Base-by-base conservation (phyloP, 2,888 invertebrate genomes). In the Lasioglossum leucozonium region DNA sequence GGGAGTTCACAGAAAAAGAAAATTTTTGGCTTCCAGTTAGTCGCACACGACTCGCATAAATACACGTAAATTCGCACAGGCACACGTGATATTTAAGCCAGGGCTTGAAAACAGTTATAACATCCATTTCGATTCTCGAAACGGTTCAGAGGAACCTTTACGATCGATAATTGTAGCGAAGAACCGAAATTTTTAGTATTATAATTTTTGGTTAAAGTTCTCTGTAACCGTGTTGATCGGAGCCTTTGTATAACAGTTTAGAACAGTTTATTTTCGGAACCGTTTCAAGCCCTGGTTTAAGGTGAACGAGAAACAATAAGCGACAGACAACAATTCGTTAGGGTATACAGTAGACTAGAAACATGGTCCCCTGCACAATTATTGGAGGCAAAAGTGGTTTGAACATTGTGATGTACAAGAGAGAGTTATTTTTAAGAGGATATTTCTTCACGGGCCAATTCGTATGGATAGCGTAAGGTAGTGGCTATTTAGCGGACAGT, bases 351-450 rank as follows among this genome's bases (percentile, higher is more conserved):
- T 85, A 84, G 77, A 44, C 67, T 80, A 83, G 76, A 37, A 74
- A 77, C 26, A 51, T 34, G 73, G 74, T 77, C 75, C 47, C 72
- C 72, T 82, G 79, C 85, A 85, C 79, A 81, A 77, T 55, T 75
- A 72, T 51, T 6, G 67, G 78, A 22, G 77, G 55, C 22, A 34
- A 62, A 71, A 34, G 51, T 62, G 69, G 58, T 76, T 78, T 77
- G 77, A 87, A 89, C 37, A 69, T 81, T 81, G 90, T 90, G 90
- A 90, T 88, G 74, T 87, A 82, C 71, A 87, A 84, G 79, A 82
- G 79, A 82, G 77, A 84, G 80, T 84, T 88, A 88, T 88, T 88
- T 90, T 88, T 86, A 79, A 81, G 79, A 88, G 51, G 79, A 76
- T 72, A 72, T 79, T 82, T 79, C 72, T 79, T 78, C 73, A 75